Evolutionary conservation across 2,113 vertebrate species (phyloP).

Genomic region (Pipra filicauda): DNA sequence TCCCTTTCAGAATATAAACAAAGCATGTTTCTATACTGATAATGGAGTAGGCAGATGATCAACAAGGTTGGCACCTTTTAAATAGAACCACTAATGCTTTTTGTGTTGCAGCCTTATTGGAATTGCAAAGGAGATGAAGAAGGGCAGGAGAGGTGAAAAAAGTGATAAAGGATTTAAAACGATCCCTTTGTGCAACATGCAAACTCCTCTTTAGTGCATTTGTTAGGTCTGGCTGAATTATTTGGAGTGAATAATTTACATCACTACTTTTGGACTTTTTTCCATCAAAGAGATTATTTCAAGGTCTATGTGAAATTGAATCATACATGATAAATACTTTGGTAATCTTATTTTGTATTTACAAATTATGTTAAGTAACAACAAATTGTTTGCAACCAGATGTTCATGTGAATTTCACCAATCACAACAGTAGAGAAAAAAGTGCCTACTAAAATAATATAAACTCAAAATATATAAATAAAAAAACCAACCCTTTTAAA

Average conservation of each 20-base stretch:
- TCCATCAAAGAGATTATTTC: neutral
- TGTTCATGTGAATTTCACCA: neutral
- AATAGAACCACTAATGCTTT: conserved; percentile 43
- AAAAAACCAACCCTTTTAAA: neutral
- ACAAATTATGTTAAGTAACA: neutral
- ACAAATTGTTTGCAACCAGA: neutral
- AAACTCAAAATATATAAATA: neutral
- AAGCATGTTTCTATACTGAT: neutral
- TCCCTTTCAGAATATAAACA: neutral
- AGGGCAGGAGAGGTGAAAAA: conserved; percentile 22
- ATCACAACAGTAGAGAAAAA: neutral
- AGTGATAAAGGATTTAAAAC: conserved; percentile 30
- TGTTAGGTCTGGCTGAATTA: neutral
- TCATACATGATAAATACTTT: neutral
- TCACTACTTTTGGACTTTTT: neutral
- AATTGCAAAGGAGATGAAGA: conserved; percentile 46
- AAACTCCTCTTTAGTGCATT: neutral
- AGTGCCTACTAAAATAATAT: neutral
- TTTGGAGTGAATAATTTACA: neutral
- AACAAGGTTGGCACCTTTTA: conserved; percentile 26
- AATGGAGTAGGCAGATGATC: neutral
- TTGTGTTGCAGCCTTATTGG: conserved; percentile 28
- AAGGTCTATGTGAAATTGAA: neutral
- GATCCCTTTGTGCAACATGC: conserved; percentile 24
- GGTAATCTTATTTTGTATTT: neutral